Evolutionary conservation across 1,140 invertebrate genomes (phyloP).

Genomic region (Pectinophora gossypiella): DNA sequence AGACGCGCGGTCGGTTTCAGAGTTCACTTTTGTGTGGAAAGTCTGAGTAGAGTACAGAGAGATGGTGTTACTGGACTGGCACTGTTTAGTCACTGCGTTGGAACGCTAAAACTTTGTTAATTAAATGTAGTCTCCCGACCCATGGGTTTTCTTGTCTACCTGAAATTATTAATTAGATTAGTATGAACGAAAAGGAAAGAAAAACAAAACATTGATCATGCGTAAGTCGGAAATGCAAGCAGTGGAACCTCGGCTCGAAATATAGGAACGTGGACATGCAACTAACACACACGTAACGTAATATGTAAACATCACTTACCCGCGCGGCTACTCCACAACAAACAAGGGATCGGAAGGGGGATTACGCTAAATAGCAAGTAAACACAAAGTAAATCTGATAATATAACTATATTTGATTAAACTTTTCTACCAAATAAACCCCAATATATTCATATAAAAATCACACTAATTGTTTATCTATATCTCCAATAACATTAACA

Average conservation of each 20-base stretch:
- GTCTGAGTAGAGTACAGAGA: constrained; percentile 17
- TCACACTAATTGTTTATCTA: constrained; percentile 68
- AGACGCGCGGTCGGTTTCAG: background rate
- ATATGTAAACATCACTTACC: background rate
- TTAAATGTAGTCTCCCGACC: constrained; percentile 67
- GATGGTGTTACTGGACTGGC: constrained; percentile 31
- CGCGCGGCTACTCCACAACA: no score
- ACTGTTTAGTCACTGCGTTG: constrained; percentile 46
- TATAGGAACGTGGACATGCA: constrained; percentile 35
- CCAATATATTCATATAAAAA: constrained; percentile 75
- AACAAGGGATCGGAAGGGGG: background rate
- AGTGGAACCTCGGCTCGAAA: constrained; percentile 17
- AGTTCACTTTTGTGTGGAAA: background rate
- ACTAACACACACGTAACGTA: constrained; percentile 20
- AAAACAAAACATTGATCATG: constrained; percentile 32
- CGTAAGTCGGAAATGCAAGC: constrained; percentile 44
- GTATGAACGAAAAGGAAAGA: constrained; percentile 64
- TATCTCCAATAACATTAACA: constrained; percentile 70
- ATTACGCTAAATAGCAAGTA: constrained; percentile 14
- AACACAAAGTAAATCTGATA: constrained; percentile 41
- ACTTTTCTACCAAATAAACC: constrained; percentile 73
- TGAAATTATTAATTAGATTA: constrained; percentile 75
- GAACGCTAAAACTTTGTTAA: constrained; percentile 55
- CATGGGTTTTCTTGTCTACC: constrained; percentile 68
- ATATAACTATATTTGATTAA: constrained; percentile 70